phyloP scores from a whole-genome alignment of 2,797 vertebrate species.

The Acanthiza pusilla region DNA sequence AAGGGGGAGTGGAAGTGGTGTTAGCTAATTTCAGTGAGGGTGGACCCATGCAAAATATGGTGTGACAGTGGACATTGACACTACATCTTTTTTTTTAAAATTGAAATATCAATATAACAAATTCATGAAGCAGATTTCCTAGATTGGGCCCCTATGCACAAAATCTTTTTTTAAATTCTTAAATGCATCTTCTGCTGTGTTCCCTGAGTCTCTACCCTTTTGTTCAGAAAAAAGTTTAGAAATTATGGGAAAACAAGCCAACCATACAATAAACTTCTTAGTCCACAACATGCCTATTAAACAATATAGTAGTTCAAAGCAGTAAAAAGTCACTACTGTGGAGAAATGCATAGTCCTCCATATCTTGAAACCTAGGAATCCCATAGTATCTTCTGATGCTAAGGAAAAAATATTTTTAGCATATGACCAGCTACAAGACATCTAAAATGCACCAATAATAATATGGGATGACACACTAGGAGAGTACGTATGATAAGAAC shows the following conservation, averaged over 20 bases:
- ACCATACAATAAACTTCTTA: not conserved
- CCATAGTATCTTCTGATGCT: not conserved
- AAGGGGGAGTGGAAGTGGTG: not conserved
- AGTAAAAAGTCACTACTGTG: not conserved
- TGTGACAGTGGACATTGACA: not conserved
- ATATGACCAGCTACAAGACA: not conserved
- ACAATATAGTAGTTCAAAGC: not conserved
- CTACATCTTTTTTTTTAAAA: not conserved
- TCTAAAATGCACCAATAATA: slow-evolving; percentile 16
- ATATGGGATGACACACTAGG: not conserved
- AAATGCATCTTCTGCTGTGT: not conserved
- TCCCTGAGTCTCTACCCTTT: not conserved
- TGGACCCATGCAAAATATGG: not conserved
- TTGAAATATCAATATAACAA: not conserved
- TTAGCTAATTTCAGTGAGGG: not conserved
- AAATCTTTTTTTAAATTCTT: not conserved
- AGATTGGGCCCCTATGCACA: not conserved
- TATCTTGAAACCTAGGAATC: not conserved
- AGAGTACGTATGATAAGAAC: not conserved
- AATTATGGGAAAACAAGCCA: not conserved
- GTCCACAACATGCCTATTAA: not conserved
- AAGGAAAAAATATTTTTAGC: not conserved
- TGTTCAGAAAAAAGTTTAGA: not conserved
- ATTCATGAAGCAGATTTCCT: not conserved
- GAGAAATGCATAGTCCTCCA: not conserved